Base-by-base conservation (phyloP, 2,797 vertebrate genomes). In the Clarias platycephalus region DNA sequence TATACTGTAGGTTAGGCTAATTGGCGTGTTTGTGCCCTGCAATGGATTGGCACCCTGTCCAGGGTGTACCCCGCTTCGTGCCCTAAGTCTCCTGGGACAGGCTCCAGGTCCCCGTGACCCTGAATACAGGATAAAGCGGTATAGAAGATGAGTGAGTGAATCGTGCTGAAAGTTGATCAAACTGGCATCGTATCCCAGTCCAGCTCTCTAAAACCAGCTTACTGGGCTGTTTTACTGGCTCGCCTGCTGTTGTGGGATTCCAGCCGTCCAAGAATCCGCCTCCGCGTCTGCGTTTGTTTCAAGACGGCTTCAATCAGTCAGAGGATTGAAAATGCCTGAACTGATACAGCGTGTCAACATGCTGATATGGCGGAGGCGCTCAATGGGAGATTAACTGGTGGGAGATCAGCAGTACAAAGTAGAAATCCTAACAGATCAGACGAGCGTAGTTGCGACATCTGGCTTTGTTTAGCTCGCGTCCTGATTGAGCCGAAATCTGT, bases 351-450 rank as follows among this genome's bases (percentile, higher is more conserved):
- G 18, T 44, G 58, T 79, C 76, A 79, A 63, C 76, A 79, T 44
- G 57, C 31, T 70, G 66, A 63, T 34, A 79, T 15, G 64, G 53
- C 15, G 37, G 20, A 79, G 34, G 0, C 12, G 2, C 72, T 77
- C 24, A 57, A 67, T 20, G 58, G 22, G 74, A 83, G 74, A 77
- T 77, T 55, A 68, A 44, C 66, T 34, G 55, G 55, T 84, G 57
- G 78, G 34, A 66, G 60, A 83, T 77, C 26, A 16, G 77, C 57
- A 80, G 67, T n/a, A 72, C 53, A 84, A 72, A 63, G 83, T 26
- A 71, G 22, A 72, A 83, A 83, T 8, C 28, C 26, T 16, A 64
- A 62, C 40, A 78, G 53, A 70, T 78, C 9, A 58, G 63, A 57
- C 26, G 16, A 18, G 57, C 13, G 26, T 85, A 84, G 64, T 66